Conservation (phyloP, 2,888 invertebrate genomes). For the Thysanoteuthis rhombus region DNA sequence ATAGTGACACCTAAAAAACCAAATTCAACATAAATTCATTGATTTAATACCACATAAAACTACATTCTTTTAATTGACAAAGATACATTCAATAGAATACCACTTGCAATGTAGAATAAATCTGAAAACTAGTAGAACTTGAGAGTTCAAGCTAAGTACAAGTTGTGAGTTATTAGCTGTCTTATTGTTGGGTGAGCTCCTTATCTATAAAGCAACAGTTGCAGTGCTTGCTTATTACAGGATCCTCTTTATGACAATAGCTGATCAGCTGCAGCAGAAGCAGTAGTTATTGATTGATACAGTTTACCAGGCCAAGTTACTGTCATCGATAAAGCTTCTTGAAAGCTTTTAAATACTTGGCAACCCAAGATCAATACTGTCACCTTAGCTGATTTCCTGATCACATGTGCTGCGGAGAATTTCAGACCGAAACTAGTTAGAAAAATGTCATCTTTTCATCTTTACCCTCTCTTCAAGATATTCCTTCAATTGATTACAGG, state of each 20-base stretch:
- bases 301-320: constrained; percentile 18
- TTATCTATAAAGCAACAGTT: not conserved
- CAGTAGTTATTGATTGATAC: constrained; percentile 21
- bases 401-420: not conserved
- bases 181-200: not conserved
- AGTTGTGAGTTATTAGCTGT: not conserved
- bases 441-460: not conserved
- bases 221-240: not conserved
- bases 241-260: not conserved
- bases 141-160: too few relatives aligned
- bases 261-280: constrained; percentile 1
- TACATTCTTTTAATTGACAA: too few relatives aligned
- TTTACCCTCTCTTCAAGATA: not conserved
- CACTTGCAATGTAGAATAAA: too few relatives aligned
- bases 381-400: constrained; percentile 26
- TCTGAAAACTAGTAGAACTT: too few relatives aligned
- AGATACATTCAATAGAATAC: too few relatives aligned
- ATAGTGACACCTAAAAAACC: too few relatives aligned
- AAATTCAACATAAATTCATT: not conserved
- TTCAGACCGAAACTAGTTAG: not conserved
- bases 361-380: constrained; percentile 12
- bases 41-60: not conserved
- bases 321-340: constrained; percentile 23
- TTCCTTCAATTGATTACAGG: not conserved
- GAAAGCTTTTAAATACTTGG: not conserved